Base-by-base conservation (phyloP, 2,797 vertebrate species). In the Muraenolepis orangiensis region DNA sequence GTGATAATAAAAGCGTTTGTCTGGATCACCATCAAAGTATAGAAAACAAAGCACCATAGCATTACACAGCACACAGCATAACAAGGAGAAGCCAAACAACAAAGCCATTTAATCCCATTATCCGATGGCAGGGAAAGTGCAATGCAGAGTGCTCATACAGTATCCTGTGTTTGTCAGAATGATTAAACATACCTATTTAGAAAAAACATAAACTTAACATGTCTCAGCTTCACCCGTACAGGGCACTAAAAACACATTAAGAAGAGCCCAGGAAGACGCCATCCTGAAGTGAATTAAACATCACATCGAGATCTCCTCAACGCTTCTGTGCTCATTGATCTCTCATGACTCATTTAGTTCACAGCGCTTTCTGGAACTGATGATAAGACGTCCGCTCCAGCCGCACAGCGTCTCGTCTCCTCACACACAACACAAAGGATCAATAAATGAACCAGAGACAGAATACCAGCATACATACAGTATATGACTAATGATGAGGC, bases 401-500 rank as follows among this genome's bases (percentile, higher is more conserved):
- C n/a, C n/a, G n/a, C n/a, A n/a, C n/a, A n/a, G n/a, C n/a, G n/a
- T n/a, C n/a, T n/a, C n/a, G n/a, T n/a, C n/a, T n/a, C n/a, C n/a
- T n/a, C n/a, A 34, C 32, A 34, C 32, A 34, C n/a, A 82, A 75
- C 81, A 79, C 73, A 84, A 71, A 81, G 80, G 78, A 78, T 84
- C 76, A 91, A 85, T 81, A 82, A 85, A 81, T 85, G 85, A 84
- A 88, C 86, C 79, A 77, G 81, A 87, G 91, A 90, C 91, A 90
- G 80, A 94, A 93, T 94, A 94, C 94, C 93, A 72, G 69, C 93
- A 94, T 94, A 94, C 94, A 93, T 89, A 91, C 88, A 90, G 84
- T 90, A 91, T 85, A 84, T 94, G 95, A 95, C 95, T 96, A 96
- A 98, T 97, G 97, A 97, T 96, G 93, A 16, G 2, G 42, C 13